Base-by-base conservation (phyloP, 1,140 invertebrate genomes). In the Tetramorium simillimum region DNA sequence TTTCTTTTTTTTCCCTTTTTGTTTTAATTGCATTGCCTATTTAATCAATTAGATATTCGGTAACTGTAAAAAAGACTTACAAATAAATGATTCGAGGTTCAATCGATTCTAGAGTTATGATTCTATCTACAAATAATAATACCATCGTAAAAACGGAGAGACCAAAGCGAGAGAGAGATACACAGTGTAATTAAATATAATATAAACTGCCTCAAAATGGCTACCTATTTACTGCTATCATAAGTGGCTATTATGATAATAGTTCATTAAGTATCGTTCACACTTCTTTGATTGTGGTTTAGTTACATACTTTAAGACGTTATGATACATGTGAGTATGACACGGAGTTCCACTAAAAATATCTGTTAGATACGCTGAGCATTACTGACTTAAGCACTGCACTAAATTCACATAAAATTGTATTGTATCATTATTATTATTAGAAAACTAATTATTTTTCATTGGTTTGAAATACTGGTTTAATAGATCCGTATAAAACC, bases 391-490 rank as follows among this genome's bases (percentile, higher is more conserved):
- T 94, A 93, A 93, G 93, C 93, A 93, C 93, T 94, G 93, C 93
- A 92, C 92, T 93, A 93, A 93, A 89, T 92, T 92, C 91, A 93
- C 93, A 87, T 93, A 93, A 94, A 94, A 93, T 81, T 46, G 91
- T 90, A 94, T 90, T 91, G 91, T 93, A 90, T 65, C 43, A 67
- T 92, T 91, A 90, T 92, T 92, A 93, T 93, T 89, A 86, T 92
- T 95, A 95, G 93, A 95, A 94, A 95, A 94, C 94, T 95, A 95
- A 95, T 95, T 95, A 95, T 94, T 95, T 93, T 92, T 94, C 94
- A 95, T 95, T 95, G 94, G 93, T 94, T 95, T 94, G 93, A 93
- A 95, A 95, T 95, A 95, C 95, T 95, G 94, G 94, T 94, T 94
- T 92, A 93, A 94, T 94, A 94, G 92, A 94, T 94, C 93, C 94